Percentiles rank a stretch among this genome's conserved stretches.
Conservation (phyloP, 2,888 invertebrate species). For the Conomelus anceps region DNA sequence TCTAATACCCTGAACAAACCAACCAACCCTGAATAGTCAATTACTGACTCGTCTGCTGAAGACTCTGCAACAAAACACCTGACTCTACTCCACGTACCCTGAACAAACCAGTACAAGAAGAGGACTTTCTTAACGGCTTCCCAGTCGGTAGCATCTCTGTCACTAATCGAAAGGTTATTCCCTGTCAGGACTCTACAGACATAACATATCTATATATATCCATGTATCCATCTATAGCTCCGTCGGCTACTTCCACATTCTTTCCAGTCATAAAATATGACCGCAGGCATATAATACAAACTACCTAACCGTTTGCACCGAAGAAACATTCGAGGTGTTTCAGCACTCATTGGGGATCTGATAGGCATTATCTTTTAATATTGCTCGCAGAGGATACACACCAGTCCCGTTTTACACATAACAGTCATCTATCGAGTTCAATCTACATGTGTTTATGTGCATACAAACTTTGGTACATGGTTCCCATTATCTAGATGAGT, state of each 20-base stretch:
- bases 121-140: background rate
- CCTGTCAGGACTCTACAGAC: background rate
- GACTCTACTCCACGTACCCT: background rate
- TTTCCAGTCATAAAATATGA: background rate
- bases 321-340: background rate
- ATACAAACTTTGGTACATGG: background rate
- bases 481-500: too few relatives aligned
- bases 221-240: background rate
- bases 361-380: background rate
- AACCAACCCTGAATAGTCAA: too few relatives aligned
- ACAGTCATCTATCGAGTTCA: background rate
- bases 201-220: too few relatives aligned
- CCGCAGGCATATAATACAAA: background rate
- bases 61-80: background rate
- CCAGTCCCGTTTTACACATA: background rate
- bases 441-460: background rate
- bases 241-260: background rate
- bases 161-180: background rate
- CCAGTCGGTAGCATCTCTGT: background rate
- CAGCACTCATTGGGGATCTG: background rate
- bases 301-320: background rate
- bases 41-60: too few relatives aligned
- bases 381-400: background rate
- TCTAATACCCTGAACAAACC: too few relatives aligned
- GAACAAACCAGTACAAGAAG: background rate